These are phyloP conservation scores for Caiman crocodilus DNA, from an alignment of 2,797 vertebrate species.

Conservation along the genomic window DNA sequence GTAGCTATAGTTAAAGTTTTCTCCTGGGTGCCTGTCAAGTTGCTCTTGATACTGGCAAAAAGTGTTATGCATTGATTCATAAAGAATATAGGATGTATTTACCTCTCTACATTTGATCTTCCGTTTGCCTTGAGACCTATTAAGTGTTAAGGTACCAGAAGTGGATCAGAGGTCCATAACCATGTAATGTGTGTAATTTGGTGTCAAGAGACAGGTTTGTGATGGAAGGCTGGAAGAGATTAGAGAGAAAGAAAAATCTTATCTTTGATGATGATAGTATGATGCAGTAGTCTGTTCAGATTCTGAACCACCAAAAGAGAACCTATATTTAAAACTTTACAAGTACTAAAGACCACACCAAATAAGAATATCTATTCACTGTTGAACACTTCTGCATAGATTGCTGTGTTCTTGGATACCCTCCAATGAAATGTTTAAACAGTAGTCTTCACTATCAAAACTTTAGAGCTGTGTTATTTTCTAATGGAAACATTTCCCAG, in stretches of 20 bases:
- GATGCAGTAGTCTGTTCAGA: neutral
- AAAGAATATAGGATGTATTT: rapidly evolving
- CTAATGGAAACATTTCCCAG: neutral
- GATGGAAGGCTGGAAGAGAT: neutral
- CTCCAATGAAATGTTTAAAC: neutral
- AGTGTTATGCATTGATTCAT: neutral
- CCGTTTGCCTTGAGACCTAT: neutral
- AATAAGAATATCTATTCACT: rapidly evolving
- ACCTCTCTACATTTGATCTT: neutral
- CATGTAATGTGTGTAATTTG: too few relatives aligned
- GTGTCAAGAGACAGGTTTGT: neutral
- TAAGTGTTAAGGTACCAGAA: neutral
- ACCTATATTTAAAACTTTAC: neutral
- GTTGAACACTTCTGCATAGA: neutral
- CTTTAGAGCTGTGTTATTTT: neutral
- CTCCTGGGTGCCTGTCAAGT: rapidly evolving
- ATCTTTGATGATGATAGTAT: neutral
- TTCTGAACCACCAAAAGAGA: neutral
- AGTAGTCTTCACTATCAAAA: neutral
- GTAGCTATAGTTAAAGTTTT: neutral
- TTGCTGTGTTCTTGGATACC: neutral
- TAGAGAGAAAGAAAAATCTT: neutral
- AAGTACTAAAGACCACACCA: neutral
- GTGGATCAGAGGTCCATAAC: neutral
- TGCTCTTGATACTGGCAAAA: neutral